Evolutionary conservation across 2,888 invertebrate genomes (phyloP).

Genomic region (Ormyrus pomaceus): DNA sequence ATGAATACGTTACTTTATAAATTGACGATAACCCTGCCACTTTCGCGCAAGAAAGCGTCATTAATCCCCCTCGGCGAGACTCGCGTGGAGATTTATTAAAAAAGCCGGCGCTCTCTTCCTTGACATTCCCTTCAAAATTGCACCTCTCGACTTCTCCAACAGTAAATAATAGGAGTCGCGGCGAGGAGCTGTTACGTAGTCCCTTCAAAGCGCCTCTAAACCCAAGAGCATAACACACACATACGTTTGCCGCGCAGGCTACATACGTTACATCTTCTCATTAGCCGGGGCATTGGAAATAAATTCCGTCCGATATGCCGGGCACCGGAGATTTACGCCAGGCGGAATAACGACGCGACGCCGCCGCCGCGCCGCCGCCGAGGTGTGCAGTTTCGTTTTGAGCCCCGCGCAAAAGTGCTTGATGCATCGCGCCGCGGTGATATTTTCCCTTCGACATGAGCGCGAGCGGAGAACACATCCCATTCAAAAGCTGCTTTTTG

Average conservation of each 20-base stretch:
- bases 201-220: conserved; percentile 16
- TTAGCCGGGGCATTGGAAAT: conserved; percentile 50
- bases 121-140: conserved; percentile 30
- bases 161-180: conserved; percentile 45
- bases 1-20: too few relatives aligned
- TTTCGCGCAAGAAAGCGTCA: too few relatives aligned
- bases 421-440: conserved; percentile 33
- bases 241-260: conserved; percentile 7
- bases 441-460: conserved; percentile 32
- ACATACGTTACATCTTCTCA: conserved; percentile 48
- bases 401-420: conserved; percentile 5
- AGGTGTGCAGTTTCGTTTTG: conserved; percentile 34
- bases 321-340: conserved; percentile 45
- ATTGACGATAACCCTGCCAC: too few relatives aligned
- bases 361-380: not conserved
- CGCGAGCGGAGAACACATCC: conserved; percentile 7
- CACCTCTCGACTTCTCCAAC: conserved; percentile 3
- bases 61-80: too few relatives aligned
- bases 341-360: conserved; percentile 21
- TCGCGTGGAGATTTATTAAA: too few relatives aligned
- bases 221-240: conserved; percentile 3
- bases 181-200: conserved; percentile 18
- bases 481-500: conserved; percentile 37
- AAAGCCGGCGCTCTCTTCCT: not conserved
- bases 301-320: conserved; percentile 42